Base-by-base conservation (phyloP, 2,888 invertebrate species). In the Zygaena filipendulae region DNA sequence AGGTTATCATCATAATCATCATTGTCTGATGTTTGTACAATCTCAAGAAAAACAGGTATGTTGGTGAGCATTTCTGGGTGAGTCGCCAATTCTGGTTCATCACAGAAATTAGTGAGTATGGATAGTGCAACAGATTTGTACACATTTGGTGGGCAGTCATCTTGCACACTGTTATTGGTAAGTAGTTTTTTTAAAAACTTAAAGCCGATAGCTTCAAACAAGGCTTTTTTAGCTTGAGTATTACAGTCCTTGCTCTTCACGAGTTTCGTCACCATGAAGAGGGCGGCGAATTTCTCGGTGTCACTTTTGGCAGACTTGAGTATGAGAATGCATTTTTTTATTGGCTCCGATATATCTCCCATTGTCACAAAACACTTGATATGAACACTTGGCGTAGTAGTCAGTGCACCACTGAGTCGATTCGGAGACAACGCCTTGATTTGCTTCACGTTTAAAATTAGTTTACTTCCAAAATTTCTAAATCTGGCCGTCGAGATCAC, bases 91-190 rank as follows among this genome's bases (percentile, higher is more conserved):
- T 89, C 88, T 42, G 89, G 84, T 57, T 92, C 91, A 46, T 86
- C 85, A 52, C 92, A 93, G 69, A 96, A 93, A 32, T 90, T 88
- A 1, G 94, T 91, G 19, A 96, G 81, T 31, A 96, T 87, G 4
- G 92, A 92, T 21, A 96, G 70, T 0, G 95, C 95, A 23, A 96
- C 90, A 6, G 94, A 93, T 71, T 94, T 95, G 79, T 93, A 96
- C 19, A 95, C 90, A 32, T 90, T 84, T 0, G 92, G 90, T 3
- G 94, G 92, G 52, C 95, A 95, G 53, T 93, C 95, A 43, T 90
- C 90, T 25, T 94, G 91, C 11, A 91, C 85, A 52, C 87, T 85
- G 43, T 86, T 83, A 40, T 88, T 87, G 22, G 87, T 85, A 13
- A 96, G 69, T 27, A 96, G 69, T 45, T 92, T 88, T 53, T 89